phyloP scores from a whole-genome alignment of 1,140 invertebrate genomes.

The Drosophila saltans region DNA sequence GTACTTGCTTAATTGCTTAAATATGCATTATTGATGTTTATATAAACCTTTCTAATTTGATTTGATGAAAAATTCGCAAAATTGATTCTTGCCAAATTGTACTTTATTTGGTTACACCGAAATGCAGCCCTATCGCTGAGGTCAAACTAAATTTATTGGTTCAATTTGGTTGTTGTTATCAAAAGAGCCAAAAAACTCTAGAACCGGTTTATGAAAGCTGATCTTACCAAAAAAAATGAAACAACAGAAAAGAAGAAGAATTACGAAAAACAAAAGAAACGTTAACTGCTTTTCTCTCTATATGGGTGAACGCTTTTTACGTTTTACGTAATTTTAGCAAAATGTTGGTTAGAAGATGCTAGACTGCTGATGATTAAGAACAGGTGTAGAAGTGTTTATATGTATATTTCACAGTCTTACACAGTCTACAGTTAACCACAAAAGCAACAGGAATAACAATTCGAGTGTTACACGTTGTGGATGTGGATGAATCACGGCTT shows the following conservation, averaged over 20 bases:
- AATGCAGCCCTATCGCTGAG: not conserved
- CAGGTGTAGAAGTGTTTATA: constrained; percentile 6
- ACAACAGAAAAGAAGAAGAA: constrained; percentile 27
- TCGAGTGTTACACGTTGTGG: constrained; percentile 36
- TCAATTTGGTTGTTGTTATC: constrained; percentile 34
- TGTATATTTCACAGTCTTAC: constrained; percentile 46
- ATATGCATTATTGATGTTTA: too few species aligned
- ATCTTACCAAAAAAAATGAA: constrained; percentile 26
- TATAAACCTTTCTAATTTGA: too few species aligned
- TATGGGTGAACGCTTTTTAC: not conserved
- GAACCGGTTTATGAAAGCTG: constrained; percentile 75
- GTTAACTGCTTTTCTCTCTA: constrained; percentile 15
- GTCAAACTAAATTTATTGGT: constrained; percentile 7
- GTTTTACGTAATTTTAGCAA: constrained; percentile 1
- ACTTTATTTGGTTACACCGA: not conserved
- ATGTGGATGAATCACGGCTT: constrained; percentile 60
- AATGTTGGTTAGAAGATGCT: constrained; percentile 28
- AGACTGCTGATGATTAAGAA: constrained; percentile 56
- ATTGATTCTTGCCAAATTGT: too few species aligned
- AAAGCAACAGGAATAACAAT: constrained; percentile 29
- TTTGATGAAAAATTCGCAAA: too few species aligned
- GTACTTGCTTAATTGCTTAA: too few species aligned
- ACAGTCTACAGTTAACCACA: constrained; percentile 65
- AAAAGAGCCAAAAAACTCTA: constrained; percentile 39
- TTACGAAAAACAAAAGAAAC: constrained; percentile 35